Conservation (phyloP, 2,888 invertebrate genomes). For the Melipona beecheii region DNA sequence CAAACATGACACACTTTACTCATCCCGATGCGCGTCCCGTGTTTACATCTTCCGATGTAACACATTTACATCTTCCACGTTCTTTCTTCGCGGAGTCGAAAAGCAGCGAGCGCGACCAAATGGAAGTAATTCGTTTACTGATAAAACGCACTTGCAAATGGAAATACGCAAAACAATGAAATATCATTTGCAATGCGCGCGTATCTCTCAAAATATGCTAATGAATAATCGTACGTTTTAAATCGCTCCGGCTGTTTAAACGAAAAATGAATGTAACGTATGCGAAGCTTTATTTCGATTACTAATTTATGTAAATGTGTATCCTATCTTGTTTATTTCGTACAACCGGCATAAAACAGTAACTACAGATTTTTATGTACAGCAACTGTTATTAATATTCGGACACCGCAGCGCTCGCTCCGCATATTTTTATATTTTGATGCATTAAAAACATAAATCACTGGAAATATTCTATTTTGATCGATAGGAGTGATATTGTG, state of each 20-base stretch:
- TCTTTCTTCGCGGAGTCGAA: conserved; percentile 11
- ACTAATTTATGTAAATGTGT: not conserved
- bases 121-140: not conserved
- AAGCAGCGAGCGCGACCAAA: not conserved
- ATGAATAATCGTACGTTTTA: not conserved
- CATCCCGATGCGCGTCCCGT: conserved; percentile 33
- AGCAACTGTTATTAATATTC: no score
- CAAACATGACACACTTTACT: conserved; percentile 50
- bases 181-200: not conserved
- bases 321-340: not conserved
- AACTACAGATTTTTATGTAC: no score
- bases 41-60: conserved; percentile 10
- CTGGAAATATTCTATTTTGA: no score
- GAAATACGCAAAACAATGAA: no score
- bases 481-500: no score
- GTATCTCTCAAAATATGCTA: not conserved
- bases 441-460: no score
- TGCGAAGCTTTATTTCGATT: not conserved
- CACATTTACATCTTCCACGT: no score
- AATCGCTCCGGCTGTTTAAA: not conserved
- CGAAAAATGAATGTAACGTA: not conserved
- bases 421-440: no score
- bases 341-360: not conserved
- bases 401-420: no score
- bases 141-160: no score